These are phyloP conservation scores for Meiosimyza platycephala DNA, from an alignment of 2,888 invertebrate genomes.

Conservation along the genomic window DNA sequence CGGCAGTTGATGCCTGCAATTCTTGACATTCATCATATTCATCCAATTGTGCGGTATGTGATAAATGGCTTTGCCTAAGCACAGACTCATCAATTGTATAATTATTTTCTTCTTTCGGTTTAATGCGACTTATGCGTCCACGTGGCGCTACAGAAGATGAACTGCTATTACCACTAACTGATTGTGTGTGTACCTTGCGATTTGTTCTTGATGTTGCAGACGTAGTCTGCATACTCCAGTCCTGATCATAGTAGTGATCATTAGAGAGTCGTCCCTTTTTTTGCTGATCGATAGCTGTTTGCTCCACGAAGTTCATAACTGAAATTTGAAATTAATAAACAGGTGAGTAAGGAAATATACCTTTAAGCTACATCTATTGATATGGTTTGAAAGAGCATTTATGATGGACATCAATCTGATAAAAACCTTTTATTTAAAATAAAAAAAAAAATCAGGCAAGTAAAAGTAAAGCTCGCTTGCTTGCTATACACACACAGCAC, in stretches of 20 bases:
- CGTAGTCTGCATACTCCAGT: conserved; percentile 53
- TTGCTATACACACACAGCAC: too few species aligned
- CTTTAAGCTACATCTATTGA: too few species aligned
- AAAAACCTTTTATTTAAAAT: not conserved
- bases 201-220: conserved; percentile 44
- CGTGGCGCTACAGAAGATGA: conserved; percentile 46
- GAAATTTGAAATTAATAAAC: conserved; percentile 21
- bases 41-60: conserved; percentile 19
- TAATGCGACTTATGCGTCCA: conserved; percentile 59
- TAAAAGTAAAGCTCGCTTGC: too few species aligned
- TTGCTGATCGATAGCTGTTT: conserved; percentile 31
- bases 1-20: conserved; percentile 41
- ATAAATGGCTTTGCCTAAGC: not conserved
- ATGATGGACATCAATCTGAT: not conserved
- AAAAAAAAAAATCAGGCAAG: too few species aligned
- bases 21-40: conserved; percentile 47
- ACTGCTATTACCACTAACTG: conserved; percentile 37
- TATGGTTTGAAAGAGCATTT: too few species aligned
- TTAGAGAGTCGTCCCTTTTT: conserved; percentile 45
- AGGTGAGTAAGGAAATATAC: too few species aligned
- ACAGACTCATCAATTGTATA: conserved; percentile 54
- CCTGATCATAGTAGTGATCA: conserved; percentile 64
- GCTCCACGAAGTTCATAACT: conserved; percentile 46
- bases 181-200: conserved; percentile 42
- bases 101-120: conserved; percentile 59